Evolutionary conservation across 53 echinoderm and acorn worm species (phyloP).

Genomic region (Astropecten irregularis): DNA sequence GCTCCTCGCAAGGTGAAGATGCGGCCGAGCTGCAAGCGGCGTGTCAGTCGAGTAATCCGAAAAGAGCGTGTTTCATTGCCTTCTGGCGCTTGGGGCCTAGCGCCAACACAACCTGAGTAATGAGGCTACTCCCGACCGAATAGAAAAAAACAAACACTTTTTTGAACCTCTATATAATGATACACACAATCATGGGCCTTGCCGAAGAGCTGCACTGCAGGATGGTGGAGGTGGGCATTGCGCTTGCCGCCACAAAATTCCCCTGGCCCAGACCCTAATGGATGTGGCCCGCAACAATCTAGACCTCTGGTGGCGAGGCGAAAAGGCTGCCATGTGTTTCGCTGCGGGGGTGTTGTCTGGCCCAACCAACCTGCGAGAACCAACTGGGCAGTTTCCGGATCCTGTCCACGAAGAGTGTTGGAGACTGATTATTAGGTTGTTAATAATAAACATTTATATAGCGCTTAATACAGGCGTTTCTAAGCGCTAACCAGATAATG

Average conservation of each 20-base stretch:
- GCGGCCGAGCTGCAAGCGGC: no score
- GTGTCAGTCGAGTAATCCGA: no score
- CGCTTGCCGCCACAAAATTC: constrained; percentile 25
- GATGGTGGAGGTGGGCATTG: constrained; percentile 15
- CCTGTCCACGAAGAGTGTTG: constrained; percentile 4
- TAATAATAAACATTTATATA: no score
- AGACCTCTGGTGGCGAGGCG: not conserved
- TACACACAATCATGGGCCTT: not conserved
- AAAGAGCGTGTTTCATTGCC: constrained; percentile 1
- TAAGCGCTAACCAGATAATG: no score
- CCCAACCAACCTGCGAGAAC: not conserved
- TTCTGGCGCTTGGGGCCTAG: not conserved
- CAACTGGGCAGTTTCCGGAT: not conserved
- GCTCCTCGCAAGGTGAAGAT: no score
- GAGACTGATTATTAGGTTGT: constrained; percentile 22
- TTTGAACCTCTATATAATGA: not conserved
- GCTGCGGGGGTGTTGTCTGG: not conserved
- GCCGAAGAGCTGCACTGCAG: constrained; percentile 17
- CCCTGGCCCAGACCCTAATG: constrained; percentile 10
- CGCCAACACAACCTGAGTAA: not conserved
- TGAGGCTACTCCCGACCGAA: not conserved
- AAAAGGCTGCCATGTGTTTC: not conserved
- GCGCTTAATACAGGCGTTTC: no score
- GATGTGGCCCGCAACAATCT: not conserved
- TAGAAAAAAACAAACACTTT: not conserved